A percentile compares a stretch with the other conserved stretches of the same genome.
Conservation (phyloP, 2,888 invertebrate species). For the Sphecodes monilicornis region DNA sequence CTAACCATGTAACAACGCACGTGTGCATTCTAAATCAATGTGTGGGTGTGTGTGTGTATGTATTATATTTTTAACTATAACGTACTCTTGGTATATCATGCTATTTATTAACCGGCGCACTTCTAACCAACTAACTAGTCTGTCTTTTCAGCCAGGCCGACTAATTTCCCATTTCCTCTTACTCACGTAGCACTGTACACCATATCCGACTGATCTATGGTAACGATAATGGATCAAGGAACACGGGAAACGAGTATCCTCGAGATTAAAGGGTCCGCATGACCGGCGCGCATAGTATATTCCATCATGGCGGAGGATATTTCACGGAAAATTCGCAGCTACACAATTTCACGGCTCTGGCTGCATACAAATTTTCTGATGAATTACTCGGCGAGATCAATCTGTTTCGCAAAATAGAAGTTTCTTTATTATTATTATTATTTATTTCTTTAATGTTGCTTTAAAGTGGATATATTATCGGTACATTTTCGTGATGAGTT, state of each 20-base stretch:
- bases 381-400: neutral
- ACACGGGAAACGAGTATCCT: neutral
- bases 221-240: neutral
- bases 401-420: neutral
- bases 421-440: too few species aligned
- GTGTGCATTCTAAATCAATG: constrained; percentile 51
- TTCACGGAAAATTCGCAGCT: neutral
- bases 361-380: neutral
- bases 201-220: neutral
- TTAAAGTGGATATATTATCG: too few species aligned
- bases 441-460: too few species aligned
- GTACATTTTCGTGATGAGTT: too few species aligned
- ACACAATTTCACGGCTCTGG: neutral
- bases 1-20: constrained; percentile 62
- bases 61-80: constrained; percentile 35
- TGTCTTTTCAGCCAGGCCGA: constrained; percentile 57
- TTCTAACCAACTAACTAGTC: constrained; percentile 52
- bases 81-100: constrained; percentile 4
- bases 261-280: neutral
- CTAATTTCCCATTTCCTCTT: constrained; percentile 17
- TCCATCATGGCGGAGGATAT: neutral
- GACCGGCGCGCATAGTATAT: neutral
- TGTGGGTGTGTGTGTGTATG: constrained; percentile 14
- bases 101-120: constrained; percentile 36
- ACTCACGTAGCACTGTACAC: neutral